phyloP scores from a whole-genome alignment of 2,797 vertebrate genomes.

The Poecile montanus region DNA sequence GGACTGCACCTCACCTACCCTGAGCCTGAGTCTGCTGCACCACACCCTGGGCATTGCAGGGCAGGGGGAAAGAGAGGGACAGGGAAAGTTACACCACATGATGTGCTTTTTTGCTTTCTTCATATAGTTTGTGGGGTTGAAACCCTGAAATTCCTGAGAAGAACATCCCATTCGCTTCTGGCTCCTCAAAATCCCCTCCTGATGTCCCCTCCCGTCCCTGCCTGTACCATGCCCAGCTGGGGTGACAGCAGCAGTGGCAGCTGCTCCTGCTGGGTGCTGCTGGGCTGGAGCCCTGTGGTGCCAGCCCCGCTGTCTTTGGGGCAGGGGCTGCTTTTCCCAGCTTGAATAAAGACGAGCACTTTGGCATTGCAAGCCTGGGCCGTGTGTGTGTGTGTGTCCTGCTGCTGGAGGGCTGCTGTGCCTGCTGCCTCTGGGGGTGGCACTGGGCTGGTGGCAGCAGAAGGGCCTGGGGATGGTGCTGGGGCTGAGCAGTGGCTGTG shows the following conservation, averaged over 20 bases:
- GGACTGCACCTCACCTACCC: neutral
- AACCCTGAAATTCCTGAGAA: neutral
- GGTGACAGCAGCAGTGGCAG: neutral
- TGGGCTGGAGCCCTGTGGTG: no score
- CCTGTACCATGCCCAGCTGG: neutral
- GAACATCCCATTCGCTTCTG: accelerated
- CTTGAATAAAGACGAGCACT: no score
- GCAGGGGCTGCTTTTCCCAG: no score
- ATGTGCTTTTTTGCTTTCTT: accelerated
- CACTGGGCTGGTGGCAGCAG: no score
- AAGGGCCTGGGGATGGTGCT: no score
- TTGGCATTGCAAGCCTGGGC: no score
- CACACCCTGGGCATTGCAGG: neutral
- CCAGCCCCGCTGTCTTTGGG: no score
- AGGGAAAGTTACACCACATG: accelerated
- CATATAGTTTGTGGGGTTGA: neutral
- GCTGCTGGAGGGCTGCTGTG: no score
- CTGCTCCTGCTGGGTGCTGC: no score
- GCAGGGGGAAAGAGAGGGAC: neutral
- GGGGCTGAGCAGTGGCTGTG: neutral
- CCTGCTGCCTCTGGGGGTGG: no score
- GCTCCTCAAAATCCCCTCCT: neutral
- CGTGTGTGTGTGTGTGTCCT: no score
- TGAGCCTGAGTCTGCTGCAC: neutral
- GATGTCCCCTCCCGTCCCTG: neutral